phyloP scores from a whole-genome alignment of 2,797 vertebrate species.

The Acanthiza pusilla region DNA sequence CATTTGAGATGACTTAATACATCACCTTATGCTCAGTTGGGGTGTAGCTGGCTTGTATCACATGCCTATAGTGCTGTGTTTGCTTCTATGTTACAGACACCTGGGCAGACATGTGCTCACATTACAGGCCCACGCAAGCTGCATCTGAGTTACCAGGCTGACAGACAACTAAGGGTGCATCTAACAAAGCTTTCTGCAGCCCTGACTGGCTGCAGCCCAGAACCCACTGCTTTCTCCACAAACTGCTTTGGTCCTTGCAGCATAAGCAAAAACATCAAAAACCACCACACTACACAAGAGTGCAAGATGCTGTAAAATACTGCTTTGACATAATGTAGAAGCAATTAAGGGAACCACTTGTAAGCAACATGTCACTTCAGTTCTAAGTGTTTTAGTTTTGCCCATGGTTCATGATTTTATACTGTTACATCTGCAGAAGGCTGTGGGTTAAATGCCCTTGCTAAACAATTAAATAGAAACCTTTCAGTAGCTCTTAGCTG shows the following conservation, averaged over 20 bases:
- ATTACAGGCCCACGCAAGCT: background rate
- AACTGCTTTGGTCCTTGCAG: background rate
- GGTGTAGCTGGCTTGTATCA: background rate
- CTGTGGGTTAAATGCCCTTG: background rate
- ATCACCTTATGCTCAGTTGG: accelerated
- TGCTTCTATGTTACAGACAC: background rate
- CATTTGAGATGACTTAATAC: background rate
- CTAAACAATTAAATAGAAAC: background rate
- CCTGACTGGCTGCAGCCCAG: background rate
- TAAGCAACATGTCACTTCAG: background rate
- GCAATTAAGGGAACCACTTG: background rate
- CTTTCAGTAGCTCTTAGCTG: background rate
- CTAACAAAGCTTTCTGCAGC: background rate
- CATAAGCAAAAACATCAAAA: background rate
- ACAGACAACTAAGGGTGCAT: background rate
- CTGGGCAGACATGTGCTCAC: accelerated
- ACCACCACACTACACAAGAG: background rate
- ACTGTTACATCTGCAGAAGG: background rate
- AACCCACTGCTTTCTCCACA: background rate
- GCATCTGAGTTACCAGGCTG: background rate
- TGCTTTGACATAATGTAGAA: background rate
- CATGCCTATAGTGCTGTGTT: accelerated
- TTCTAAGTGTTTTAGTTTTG: background rate
- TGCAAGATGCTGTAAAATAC: background rate
- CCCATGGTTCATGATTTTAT: background rate